Evolutionary conservation across 2,888 invertebrate genomes (phyloP).

Genomic region (Ommatoiulus sabulosus): DNA sequence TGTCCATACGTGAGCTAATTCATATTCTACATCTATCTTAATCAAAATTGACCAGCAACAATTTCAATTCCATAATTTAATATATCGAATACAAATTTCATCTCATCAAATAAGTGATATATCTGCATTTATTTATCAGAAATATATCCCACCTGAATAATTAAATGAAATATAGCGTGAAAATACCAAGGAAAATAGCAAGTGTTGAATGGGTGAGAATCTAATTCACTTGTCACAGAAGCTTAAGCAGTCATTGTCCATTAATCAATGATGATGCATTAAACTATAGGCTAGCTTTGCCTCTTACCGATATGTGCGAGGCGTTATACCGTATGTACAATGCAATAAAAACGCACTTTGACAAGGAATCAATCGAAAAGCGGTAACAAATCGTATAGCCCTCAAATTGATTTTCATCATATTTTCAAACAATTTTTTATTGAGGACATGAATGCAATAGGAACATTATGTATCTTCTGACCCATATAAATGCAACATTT

Average conservation of each 20-base stretch:
- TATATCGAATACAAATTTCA: constrained; percentile 8
- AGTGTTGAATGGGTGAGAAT: background rate
- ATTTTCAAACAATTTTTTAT: background rate
- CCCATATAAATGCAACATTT: background rate
- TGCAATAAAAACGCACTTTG: background rate
- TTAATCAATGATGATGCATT: too few relatives aligned
- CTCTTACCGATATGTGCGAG: constrained; percentile 6
- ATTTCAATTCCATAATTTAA: constrained; percentile 9
- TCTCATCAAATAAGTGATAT: constrained; percentile 18
- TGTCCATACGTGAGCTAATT: too few relatives aligned
- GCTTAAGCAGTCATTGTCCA: background rate
- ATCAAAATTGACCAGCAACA: background rate
- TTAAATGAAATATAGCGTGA: background rate
- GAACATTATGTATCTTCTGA: background rate
- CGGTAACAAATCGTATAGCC: background rate
- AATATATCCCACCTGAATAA: constrained; percentile 14
- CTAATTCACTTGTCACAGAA: background rate
- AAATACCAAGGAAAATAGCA: background rate
- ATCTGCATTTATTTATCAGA: constrained; percentile 34
- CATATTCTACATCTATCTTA: too few relatives aligned
- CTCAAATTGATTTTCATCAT: background rate
- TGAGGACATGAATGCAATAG: background rate
- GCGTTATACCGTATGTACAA: background rate
- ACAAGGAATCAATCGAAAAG: background rate
- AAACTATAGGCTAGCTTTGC: too few relatives aligned